These are phyloP conservation scores for Colistium nudipinnis DNA, from an alignment of 2,113 vertebrate species.

Conservation along the genomic window DNA sequence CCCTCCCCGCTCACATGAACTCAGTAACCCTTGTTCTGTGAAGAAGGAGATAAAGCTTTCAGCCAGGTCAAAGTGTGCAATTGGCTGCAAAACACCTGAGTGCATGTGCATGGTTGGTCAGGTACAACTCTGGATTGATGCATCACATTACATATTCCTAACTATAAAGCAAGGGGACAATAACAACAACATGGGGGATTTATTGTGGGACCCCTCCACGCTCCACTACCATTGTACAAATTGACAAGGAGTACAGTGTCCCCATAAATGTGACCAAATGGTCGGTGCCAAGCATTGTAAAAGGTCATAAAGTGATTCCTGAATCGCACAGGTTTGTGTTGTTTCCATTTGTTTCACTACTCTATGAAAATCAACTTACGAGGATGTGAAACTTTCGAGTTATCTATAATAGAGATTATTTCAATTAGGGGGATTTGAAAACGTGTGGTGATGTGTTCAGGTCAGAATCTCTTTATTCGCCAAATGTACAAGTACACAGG, in stretches of 20 bases:
- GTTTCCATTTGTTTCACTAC: not conserved
- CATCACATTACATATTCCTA: not conserved
- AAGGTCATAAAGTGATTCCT: not conserved
- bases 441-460: not conserved
- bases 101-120: not conserved
- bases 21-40: conserved; percentile 9
- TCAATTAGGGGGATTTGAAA: not conserved
- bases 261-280: not conserved
- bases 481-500: no score
- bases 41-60: conserved; percentile 5
- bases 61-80: conserved; percentile 21
- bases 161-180: not conserved
- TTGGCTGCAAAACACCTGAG: not conserved
- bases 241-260: not conserved
- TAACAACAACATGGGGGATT: not conserved
- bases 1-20: conserved; percentile 39
- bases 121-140: not conserved
- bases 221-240: not conserved
- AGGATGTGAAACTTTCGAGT: conserved; percentile 6
- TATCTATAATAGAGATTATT: no score
- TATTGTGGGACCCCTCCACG: not conserved
- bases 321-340: not conserved
- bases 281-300: not conserved
- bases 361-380: not conserved
- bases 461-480: no score